Conservation (phyloP, 2,888 invertebrate species). For the Monoplex corrugatus region DNA sequence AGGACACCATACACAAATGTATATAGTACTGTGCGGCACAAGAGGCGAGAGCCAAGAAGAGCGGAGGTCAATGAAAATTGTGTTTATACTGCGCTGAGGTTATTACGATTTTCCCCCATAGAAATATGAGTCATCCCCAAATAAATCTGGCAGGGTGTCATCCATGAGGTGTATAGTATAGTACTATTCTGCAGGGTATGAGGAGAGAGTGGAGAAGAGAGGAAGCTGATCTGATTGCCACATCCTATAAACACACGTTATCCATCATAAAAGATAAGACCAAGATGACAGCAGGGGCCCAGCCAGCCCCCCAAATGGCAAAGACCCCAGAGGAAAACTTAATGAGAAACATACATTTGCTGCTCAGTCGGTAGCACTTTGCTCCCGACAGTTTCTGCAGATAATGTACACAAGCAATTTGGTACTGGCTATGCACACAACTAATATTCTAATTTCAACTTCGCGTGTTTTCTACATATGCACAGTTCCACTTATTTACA, state of each 20-base stretch:
- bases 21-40: too few species aligned
- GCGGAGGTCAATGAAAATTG: too few species aligned
- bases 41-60: too few species aligned
- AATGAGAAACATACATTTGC: constrained; percentile 43
- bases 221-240: constrained; percentile 34
- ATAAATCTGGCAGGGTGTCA: too few species aligned
- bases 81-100: too few species aligned
- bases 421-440: not conserved
- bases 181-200: too few species aligned
- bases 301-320: constrained; percentile 22
- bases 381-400: not conserved
- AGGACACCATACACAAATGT: too few species aligned
- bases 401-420: constrained; percentile 11
- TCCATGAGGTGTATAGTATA: too few species aligned
- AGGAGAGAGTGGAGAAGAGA: not conserved
- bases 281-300: constrained; percentile 20
- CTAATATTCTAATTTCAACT: not conserved
- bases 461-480: too few species aligned
- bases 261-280: constrained; percentile 39
- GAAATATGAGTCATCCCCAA: too few species aligned
- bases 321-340: constrained; percentile 16
- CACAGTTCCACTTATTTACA: too few species aligned
- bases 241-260: constrained; percentile 38
- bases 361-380: constrained; percentile 35
- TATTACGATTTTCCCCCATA: too few species aligned